These are phyloP conservation scores for Oxystoma pomonae DNA, from an alignment of 2,888 invertebrate genomes.

Conservation along the genomic window DNA sequence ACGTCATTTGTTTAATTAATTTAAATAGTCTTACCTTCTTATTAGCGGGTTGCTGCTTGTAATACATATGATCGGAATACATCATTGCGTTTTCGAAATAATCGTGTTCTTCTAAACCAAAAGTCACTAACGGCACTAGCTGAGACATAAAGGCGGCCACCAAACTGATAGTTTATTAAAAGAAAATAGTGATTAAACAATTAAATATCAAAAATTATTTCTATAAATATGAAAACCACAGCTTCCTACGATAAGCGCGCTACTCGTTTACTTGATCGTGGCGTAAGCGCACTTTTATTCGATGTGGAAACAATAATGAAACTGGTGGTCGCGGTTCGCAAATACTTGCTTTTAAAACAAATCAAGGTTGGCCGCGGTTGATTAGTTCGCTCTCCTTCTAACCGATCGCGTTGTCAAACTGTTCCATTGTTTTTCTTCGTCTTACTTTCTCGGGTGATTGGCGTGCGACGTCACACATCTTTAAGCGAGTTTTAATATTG, in stretches of 20 bases:
- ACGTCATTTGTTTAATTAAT: neutral
- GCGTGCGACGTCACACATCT: neutral
- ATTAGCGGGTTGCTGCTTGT: neutral
- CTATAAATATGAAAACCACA: neutral
- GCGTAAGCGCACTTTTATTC: neutral
- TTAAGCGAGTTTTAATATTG: neutral
- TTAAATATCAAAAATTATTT: too few relatives aligned
- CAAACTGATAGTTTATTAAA: too few relatives aligned
- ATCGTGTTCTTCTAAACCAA: slow-evolving; percentile 41
- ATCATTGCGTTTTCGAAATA: slow-evolving; percentile 28
- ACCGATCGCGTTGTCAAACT: neutral
- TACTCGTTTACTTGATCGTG: neutral
- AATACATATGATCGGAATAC: slow-evolving; percentile 17
- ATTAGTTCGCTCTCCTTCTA: slow-evolving; percentile 13
- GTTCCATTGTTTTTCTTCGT: neutral
- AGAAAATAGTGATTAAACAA: too few relatives aligned
- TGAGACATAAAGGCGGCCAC: slow-evolving; percentile 56
- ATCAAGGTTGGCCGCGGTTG: slow-evolving; percentile 22
- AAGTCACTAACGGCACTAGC: slow-evolving; percentile 55
- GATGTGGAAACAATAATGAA: neutral
- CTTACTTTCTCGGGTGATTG: neutral
- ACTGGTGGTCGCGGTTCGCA: neutral
- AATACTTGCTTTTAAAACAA: slow-evolving; percentile 21
- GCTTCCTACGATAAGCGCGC: neutral
- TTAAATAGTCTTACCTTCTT: neutral